Evolutionary conservation across 2,888 invertebrate species (phyloP).

Genomic region (Diabrotica balteata): DNA sequence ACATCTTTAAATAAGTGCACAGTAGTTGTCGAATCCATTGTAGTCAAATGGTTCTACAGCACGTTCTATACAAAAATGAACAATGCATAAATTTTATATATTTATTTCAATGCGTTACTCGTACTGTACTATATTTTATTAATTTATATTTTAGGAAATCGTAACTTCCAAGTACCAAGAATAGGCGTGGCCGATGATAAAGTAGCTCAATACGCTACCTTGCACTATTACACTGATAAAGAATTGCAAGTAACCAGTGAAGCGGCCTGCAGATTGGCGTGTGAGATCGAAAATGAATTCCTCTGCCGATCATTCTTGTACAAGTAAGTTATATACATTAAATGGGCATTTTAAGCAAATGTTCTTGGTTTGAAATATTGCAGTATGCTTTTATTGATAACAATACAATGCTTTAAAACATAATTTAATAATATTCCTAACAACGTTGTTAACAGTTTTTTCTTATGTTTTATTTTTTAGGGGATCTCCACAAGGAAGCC

Average conservation of each 20-base stretch:
- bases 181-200: conserved; percentile 91
- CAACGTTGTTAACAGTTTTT: background rate
- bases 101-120: too few relatives aligned
- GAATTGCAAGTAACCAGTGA: conserved; percentile 90
- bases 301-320: conserved; percentile 85
- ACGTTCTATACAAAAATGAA: too few relatives aligned
- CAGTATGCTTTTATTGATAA: too few relatives aligned
- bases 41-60: too few relatives aligned
- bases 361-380: too few relatives aligned
- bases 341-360: background rate
- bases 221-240: conserved; percentile 93
- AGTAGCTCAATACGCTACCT: conserved; percentile 88
- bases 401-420: background rate
- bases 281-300: conserved; percentile 93
- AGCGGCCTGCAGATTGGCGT: conserved; percentile 87
- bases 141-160: conserved; percentile 57
- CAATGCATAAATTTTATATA: too few relatives aligned
- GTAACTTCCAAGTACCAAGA: conserved; percentile 80
- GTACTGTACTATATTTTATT: too few relatives aligned
- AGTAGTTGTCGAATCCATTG: too few relatives aligned
- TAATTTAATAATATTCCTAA: background rate
- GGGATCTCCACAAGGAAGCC: conserved; percentile 67
- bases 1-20: too few relatives aligned
- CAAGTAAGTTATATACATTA: conserved; percentile 52
- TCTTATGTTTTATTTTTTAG: conserved; percentile 5